Evolutionary conservation across 2,113 vertebrate genomes (phyloP).

Genomic region (Cathartes aura): DNA sequence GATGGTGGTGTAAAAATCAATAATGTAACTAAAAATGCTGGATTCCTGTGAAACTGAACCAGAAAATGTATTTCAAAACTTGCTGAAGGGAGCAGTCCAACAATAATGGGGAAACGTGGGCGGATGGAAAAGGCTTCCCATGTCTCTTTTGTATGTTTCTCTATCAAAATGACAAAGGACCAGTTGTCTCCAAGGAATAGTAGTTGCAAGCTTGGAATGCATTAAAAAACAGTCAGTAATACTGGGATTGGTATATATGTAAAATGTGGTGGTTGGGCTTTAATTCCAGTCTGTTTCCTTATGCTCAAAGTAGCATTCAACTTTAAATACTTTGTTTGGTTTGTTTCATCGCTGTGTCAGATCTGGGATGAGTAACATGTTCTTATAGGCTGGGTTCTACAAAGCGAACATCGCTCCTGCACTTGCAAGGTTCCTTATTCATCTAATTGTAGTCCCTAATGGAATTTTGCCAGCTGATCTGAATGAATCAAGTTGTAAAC

Average conservation of each 20-base stretch:
- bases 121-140: constrained; percentile 11
- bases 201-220: constrained; percentile 16
- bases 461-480: not conserved
- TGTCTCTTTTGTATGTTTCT: constrained; percentile 16
- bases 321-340: not conserved
- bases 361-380: not conserved
- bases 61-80: constrained; percentile 36
- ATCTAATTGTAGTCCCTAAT: not conserved
- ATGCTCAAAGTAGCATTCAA: not conserved
- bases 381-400: not conserved
- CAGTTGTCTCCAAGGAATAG: constrained; percentile 13
- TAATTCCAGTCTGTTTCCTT: not conserved
- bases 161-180: constrained; percentile 45
- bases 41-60: not conserved
- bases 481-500: not conserved
- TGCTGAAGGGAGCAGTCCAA: not conserved
- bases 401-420: not conserved
- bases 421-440: not conserved
- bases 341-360: not conserved
- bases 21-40: not conserved
- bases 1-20: not conserved
- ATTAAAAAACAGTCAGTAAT: not conserved
- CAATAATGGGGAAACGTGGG: constrained; percentile 20
- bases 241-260: not conserved
- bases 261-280: not conserved